These are phyloP conservation scores for Astyanax mexicanus DNA, from an alignment of 2,797 vertebrate genomes.

Conservation along the genomic window DNA sequence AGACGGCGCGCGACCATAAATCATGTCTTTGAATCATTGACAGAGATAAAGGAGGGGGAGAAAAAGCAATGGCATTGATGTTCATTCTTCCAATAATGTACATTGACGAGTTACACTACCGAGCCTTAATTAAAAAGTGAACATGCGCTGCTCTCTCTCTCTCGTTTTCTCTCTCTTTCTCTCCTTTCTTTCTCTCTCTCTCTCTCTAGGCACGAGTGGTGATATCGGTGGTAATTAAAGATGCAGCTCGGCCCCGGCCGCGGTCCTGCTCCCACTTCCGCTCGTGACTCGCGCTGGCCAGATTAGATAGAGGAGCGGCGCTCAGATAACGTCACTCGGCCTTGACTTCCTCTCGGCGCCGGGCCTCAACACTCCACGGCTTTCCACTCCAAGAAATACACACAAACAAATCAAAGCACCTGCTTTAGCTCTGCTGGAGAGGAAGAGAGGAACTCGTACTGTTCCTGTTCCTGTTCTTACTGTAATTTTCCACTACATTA, in stretches of 20 bases:
- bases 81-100: slow-evolving; percentile 99
- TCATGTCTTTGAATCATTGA: slow-evolving; percentile 99
- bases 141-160: slow-evolving; percentile 70
- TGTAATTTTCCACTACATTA: slow-evolving; percentile 12
- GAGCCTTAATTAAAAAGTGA: slow-evolving; percentile 99
- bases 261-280: slow-evolving; percentile 75
- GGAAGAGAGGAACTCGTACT: no score
- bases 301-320: slow-evolving; percentile 79
- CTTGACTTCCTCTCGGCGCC: slow-evolving; percentile 38
- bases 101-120: slow-evolving; percentile 99
- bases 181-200: slow-evolving; percentile 62
- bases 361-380: slow-evolving; percentile 39
- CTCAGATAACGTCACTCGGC: slow-evolving; percentile 78
- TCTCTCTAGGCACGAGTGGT: slow-evolving; percentile 62
- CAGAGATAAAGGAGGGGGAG: slow-evolving; percentile 99
- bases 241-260: slow-evolving; percentile 74
- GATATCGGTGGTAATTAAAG: slow-evolving; percentile 86
- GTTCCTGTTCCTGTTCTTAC: no score
- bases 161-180: slow-evolving; percentile 58
- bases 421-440: slow-evolving; percentile 31
- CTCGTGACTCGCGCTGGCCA: slow-evolving; percentile 73
- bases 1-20: slow-evolving; percentile 99
- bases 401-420: slow-evolving; percentile 28
- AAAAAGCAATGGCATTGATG: slow-evolving; percentile 98
- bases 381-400: slow-evolving; percentile 41